Evolutionary conservation across 2,113 vertebrate genomes (phyloP).

Genomic region (Percopsis transmontana): DNA sequence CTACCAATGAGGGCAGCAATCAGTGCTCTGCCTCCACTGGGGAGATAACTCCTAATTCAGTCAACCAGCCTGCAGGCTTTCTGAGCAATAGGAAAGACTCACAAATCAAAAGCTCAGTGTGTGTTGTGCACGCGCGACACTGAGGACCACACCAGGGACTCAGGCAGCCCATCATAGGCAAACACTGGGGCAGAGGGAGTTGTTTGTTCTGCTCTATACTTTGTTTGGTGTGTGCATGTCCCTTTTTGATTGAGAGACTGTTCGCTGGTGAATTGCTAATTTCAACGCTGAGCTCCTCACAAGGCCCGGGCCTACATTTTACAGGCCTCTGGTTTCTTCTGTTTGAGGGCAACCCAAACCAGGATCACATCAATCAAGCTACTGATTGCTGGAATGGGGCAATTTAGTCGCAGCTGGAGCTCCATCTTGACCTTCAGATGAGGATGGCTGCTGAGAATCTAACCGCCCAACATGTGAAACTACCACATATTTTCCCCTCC

Average conservation of each 20-base stretch:
- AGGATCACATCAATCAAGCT: slow-evolving; percentile 14
- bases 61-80: slow-evolving; percentile 65
- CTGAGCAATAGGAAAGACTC: slow-evolving; percentile 57
- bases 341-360: slow-evolving; percentile 14
- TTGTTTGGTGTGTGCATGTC: slow-evolving; percentile 50
- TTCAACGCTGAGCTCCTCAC: slow-evolving; percentile 34
- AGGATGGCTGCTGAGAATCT: neutral
- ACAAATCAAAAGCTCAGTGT: slow-evolving; percentile 63
- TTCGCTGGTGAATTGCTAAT: slow-evolving; percentile 47
- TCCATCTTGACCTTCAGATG: slow-evolving; percentile 30
- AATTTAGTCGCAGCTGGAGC: slow-evolving; percentile 35
- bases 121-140: slow-evolving; percentile 58
- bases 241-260: slow-evolving; percentile 53
- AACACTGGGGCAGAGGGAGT: slow-evolving; percentile 50
- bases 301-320: neutral
- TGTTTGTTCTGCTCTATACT: slow-evolving; percentile 59
- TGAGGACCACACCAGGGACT: slow-evolving; percentile 39
- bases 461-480: slow-evolving; percentile 6
- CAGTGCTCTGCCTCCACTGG: slow-evolving; percentile 55
- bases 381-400: slow-evolving; percentile 17
- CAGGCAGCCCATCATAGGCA: slow-evolving; percentile 43
- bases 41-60: slow-evolving; percentile 78
- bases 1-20: slow-evolving; percentile 75
- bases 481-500: neutral
- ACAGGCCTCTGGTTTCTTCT: slow-evolving; percentile 6